A percentile compares a stretch with the other conserved stretches of the same genome.
These are phyloP conservation scores for Castor canadensis DNA, from an alignment of 2,113 vertebrate genomes.

Conservation along the genomic window DNA sequence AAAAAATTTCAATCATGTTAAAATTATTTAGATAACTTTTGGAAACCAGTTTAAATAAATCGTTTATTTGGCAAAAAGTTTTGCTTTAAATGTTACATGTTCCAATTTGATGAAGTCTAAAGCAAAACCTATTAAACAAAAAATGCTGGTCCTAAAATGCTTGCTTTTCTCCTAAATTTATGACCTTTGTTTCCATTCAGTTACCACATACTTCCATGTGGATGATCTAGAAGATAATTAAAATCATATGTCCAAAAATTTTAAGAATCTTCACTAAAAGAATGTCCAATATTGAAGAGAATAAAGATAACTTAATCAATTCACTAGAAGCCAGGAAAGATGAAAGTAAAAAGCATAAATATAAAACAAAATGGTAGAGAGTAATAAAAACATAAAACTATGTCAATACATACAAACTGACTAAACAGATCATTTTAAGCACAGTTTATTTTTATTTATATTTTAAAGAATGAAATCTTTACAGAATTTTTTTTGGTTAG, in stretches of 20 bases:
- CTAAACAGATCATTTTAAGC: neutral
- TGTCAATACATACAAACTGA: neutral
- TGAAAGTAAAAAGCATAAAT: neutral
- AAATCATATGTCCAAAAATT: constrained; percentile 13
- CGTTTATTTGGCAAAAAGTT: neutral
- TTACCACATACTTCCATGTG: constrained; percentile 41
- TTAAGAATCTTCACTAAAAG: neutral
- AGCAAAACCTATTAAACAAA: constrained; percentile 22
- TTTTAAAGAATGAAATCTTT: neutral
- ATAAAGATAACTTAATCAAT: constrained; percentile 4
- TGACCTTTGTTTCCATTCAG: constrained; percentile 46
- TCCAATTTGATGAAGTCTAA: constrained; percentile 34
- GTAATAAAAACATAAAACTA: neutral
- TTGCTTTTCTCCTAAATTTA: constrained; percentile 56
- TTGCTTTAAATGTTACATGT: constrained; percentile 14
- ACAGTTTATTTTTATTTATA: neutral
- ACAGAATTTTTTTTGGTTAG: neutral
- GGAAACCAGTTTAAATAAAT: constrained; percentile 35
- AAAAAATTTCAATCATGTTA: neutral
- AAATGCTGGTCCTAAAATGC: constrained; percentile 28
- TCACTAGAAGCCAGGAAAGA: neutral
- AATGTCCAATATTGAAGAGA: neutral
- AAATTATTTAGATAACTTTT: constrained; percentile 36
- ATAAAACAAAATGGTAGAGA: neutral
- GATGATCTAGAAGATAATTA: constrained; percentile 43